A percentile compares a stretch with the other conserved stretches of the same genome.
Conservation (phyloP, 92 coral and sea anemone species). For the Phymanthus crucifer region DNA sequence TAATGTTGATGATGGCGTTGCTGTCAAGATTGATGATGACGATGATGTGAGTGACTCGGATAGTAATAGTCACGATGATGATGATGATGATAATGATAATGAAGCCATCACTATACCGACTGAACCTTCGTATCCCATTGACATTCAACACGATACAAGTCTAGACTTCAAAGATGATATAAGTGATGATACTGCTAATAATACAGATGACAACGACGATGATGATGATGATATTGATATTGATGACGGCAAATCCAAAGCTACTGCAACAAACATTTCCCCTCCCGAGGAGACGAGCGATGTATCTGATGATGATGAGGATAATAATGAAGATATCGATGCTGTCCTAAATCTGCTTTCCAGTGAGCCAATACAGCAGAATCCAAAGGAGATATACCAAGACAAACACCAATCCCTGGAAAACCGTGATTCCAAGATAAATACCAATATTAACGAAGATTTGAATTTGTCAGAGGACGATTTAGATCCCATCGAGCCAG, state of each 20-base stretch:
- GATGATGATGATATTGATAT: background rate
- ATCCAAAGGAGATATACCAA: background rate
- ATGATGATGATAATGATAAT: background rate
- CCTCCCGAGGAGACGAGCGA: background rate
- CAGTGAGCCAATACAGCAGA: background rate
- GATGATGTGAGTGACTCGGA: background rate
- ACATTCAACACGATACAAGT: background rate
- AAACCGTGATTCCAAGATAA: background rate
- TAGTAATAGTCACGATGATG: background rate
- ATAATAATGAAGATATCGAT: conserved; percentile 23
- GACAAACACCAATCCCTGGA: background rate
- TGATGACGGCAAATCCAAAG: background rate
- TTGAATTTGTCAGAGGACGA: background rate
- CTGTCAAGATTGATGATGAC: conserved; percentile 13
- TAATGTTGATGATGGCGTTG: conserved; percentile 30
- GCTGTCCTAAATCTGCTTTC: conserved; percentile 20
- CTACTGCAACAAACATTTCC: background rate
- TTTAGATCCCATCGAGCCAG: background rate
- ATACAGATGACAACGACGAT: background rate
- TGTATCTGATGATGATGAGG: background rate
- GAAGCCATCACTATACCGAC: background rate
- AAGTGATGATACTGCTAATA: conserved; percentile 1
- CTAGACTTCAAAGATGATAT: conserved; percentile 4
- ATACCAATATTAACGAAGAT: background rate
- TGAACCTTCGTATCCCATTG: background rate